Base-by-base conservation (phyloP, 2,888 invertebrate genomes). In the Cephus pygmeus region DNA sequence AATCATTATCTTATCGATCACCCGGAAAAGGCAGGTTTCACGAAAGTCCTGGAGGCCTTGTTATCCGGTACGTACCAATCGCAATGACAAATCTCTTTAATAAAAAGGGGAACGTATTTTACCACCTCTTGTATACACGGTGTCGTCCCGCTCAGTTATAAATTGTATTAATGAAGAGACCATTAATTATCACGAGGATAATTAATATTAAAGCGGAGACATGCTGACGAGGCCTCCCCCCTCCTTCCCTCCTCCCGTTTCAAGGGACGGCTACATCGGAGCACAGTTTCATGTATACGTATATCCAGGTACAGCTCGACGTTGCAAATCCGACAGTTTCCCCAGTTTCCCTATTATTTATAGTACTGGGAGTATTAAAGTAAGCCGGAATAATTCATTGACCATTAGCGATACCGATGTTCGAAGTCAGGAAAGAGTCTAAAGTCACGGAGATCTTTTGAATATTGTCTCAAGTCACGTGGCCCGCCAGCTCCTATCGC, bases 161-260 rank as follows among this genome's bases (percentile, higher is more conserved):
- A 76, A 78, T 78, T 73, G 83, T 82, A 85, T 84, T 87, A 86
- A 86, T 83, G 83, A 84, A 81, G 78, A 82, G 76, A 80, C 82
- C 82, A 85, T 86, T 87, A 87, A 87, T 87, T 84, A 86, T 77
- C 83, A 79, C 80, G 76, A 80, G 79, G 75, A 84, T 84, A 85
- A 88, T 88, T 88, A 87, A 88, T 86, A 87, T 86, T 84, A 85
- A 85, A 86, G 83, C 80, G 79, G 80, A 82, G 84, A 82, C 84
- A 73, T 74, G 83, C 83, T 84, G 87, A 86, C 86, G 83, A 83
- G 81, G 83, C 81, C 83, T 82, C 83, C 82, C 82, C 83, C 82
- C 81, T 81, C 83, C 82, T 80, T 12, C 35, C 81, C 79, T 82
- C 85, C 82, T 35, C 77, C 77, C 79, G 78, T 79, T 79, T 78